Evolutionary conservation across 2,888 invertebrate genomes (phyloP), one percentile per base, ranked within the genome.

Genomic region (Mythimna ferrago): DNA sequence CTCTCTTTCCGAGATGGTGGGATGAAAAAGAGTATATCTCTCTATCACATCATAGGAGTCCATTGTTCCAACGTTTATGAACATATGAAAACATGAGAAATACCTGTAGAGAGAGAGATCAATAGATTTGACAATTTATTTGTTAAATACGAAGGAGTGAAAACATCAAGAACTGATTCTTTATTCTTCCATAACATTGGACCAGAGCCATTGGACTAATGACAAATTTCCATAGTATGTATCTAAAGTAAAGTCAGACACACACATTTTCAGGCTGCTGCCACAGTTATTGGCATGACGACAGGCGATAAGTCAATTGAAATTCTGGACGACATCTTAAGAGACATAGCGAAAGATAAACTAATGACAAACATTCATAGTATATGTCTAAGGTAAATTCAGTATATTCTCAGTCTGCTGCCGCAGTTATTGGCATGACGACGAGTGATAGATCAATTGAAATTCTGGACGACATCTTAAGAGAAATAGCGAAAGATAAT

Each of bases 401-500:
- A 76, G 69, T 79, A 78, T 44, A 44, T 71, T 62, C 62, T 57
- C n/a, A 48, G n/a, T 21, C 53, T 56, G 14, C 54, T 70, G 14
- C 26, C 51, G 19, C 38, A 35, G 44, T 48, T 62, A 78, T 57
- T 57, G 56, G 35, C 78, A 56, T 48, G 61, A 57, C 57, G 79
- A 64, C 73, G 6, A 26, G 41, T 9, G 51, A 21, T 51, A 53
- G 38, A 73, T 32, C 61, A 61, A 62, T 62, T 62, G 35, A 48
- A 57, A 53, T 62, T 53, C 44, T 16, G 51, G 63, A 41, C 16
- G 48, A 60, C 38, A 57, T 41, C 35, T 51, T 63, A 60, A 80
- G 38, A 62, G 51, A 65, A 67, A 71, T 54, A 38, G 63, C 10
- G 54, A 41, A 64, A 54, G 76, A 82, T 75, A 62, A 82, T 70